phyloP scores from a whole-genome alignment of 1,140 invertebrate genomes.

The Papilio polytes region DNA sequence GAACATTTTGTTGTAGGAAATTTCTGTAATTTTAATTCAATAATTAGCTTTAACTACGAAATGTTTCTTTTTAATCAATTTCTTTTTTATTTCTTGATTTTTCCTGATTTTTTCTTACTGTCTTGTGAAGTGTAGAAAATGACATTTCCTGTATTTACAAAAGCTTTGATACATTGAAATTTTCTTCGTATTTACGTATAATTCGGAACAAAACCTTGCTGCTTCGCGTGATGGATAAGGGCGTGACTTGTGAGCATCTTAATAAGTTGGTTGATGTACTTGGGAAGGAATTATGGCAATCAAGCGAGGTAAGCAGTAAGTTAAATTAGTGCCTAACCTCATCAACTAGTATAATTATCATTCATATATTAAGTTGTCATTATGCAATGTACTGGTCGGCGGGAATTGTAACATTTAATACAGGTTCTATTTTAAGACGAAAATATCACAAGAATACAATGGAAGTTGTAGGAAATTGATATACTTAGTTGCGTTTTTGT shows the following conservation, averaged over 20 bases:
- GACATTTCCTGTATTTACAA: slow-evolving; percentile 71
- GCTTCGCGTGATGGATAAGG: slow-evolving; percentile 73
- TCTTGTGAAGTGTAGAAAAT: slow-evolving; percentile 57
- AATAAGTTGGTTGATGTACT: slow-evolving; percentile 74
- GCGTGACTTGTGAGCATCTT: slow-evolving; percentile 80
- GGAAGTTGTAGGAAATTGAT: background rate
- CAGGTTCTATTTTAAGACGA: background rate
- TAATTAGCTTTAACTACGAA: slow-evolving; percentile 62
- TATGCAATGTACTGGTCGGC: slow-evolving; percentile 63
- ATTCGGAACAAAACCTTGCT: slow-evolving; percentile 54
- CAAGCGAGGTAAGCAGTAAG: slow-evolving; percentile 70
- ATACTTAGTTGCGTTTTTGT: background rate
- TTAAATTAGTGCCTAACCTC: slow-evolving; percentile 74
- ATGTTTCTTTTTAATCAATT: slow-evolving; percentile 53
- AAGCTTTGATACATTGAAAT: slow-evolving; percentile 67
- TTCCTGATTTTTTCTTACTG: slow-evolving; percentile 47
- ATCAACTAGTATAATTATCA: slow-evolving; percentile 69
- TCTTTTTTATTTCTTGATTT: slow-evolving; percentile 50
- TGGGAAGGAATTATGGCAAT: slow-evolving; percentile 73
- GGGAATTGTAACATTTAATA: background rate
- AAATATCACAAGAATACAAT: background rate
- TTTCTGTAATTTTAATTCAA: slow-evolving; percentile 80
- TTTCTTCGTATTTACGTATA: slow-evolving; percentile 64
- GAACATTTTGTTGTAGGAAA: slow-evolving; percentile 77
- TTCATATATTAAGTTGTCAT: slow-evolving; percentile 64